Conservation (phyloP, 2,888 invertebrate species). For the Papilio demoleus region DNA sequence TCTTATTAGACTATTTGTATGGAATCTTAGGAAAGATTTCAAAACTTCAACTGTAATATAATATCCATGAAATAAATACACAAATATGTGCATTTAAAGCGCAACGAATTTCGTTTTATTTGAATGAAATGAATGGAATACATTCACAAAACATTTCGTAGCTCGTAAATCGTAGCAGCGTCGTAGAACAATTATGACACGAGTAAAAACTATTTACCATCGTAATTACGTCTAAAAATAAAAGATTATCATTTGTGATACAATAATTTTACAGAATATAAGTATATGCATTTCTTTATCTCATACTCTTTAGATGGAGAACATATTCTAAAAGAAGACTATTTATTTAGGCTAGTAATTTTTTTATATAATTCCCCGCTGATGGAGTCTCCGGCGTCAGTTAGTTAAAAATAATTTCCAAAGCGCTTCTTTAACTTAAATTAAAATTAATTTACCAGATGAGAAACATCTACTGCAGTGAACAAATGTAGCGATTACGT, state of each 20-base stretch:
- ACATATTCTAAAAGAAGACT: too few relatives aligned
- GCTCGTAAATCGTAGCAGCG: not conserved
- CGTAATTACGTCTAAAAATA: not conserved
- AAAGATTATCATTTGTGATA: too few relatives aligned
- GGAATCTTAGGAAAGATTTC: not conserved
- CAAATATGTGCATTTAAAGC: not conserved
- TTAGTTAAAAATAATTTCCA: not conserved
- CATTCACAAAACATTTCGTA: not conserved
- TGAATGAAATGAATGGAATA: not conserved
- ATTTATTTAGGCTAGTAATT: too few relatives aligned
- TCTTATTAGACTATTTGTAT: not conserved
- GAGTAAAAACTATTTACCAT: not conserved
- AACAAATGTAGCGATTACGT: constrained; percentile 30
- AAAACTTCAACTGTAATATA: not conserved
- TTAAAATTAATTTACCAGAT: constrained; percentile 18
- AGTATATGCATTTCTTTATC: too few relatives aligned
- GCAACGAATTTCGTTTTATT: not conserved
- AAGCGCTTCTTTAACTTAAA: not conserved
- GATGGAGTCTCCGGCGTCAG: too few relatives aligned
- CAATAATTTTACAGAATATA: too few relatives aligned
- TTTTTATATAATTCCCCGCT: too few relatives aligned
- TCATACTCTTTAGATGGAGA: too few relatives aligned
- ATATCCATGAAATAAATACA: not conserved
- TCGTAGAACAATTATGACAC: not conserved
- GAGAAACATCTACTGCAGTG: constrained; percentile 12